phyloP scores from a whole-genome alignment of 2,113 vertebrate genomes.

The Aegithalos caudatus region DNA sequence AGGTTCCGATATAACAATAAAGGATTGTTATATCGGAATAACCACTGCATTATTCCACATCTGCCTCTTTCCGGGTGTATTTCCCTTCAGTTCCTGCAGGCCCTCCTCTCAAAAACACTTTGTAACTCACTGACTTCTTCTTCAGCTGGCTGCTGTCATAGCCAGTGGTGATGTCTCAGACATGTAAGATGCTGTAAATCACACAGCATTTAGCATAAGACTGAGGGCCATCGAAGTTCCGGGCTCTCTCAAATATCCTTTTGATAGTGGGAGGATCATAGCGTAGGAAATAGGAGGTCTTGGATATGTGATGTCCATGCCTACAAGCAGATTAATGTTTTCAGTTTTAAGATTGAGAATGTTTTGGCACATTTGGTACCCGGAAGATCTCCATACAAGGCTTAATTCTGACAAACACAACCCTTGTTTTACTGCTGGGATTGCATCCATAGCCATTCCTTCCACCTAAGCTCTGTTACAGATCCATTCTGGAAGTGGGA shows the following conservation, averaged over 20 bases:
- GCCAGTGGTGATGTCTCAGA: slow-evolving; percentile 89
- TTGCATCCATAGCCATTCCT: background rate
- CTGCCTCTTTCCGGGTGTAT: fast-evolving
- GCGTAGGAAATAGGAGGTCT: slow-evolving; percentile 92
- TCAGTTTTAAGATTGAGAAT: background rate
- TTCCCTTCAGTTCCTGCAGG: fast-evolving
- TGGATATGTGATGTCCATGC: slow-evolving; percentile 89
- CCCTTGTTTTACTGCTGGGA: background rate
- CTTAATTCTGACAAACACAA: background rate
- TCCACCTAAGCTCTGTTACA: background rate
- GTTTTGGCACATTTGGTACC: background rate
- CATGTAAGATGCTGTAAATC: slow-evolving; percentile 71
- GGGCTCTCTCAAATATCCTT: slow-evolving; percentile 84
- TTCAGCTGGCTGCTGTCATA: slow-evolving; percentile 88
- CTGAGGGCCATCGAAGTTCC: slow-evolving; percentile 77
- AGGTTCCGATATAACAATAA: no score
- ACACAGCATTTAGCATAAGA: slow-evolving; percentile 83
- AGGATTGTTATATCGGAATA: fast-evolving
- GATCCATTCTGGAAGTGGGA: background rate
- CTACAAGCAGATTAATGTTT: slow-evolving; percentile 51
- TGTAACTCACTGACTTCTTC: slow-evolving; percentile 78
- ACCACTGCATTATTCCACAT: fast-evolving
- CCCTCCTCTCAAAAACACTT: fast-evolving
- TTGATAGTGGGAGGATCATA: slow-evolving; percentile 85
- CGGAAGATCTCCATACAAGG: no score